phyloP scores from a whole-genome alignment of 1,140 invertebrate genomes.

The Ceratosolen fusciceps region DNA sequence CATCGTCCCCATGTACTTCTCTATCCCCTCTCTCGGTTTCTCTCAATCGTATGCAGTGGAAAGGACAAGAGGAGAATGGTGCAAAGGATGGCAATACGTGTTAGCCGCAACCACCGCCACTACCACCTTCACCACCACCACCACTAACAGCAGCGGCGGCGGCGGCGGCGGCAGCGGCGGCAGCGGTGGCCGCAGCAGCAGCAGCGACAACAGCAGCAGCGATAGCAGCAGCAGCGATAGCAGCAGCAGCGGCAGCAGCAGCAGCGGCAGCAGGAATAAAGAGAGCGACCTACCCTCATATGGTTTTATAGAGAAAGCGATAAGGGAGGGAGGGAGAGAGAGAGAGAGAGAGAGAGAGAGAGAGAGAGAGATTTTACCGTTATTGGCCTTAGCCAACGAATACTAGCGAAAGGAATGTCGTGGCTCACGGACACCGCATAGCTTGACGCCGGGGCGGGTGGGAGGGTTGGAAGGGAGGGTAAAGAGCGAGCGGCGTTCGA shows the following conservation, averaged over 20 bases:
- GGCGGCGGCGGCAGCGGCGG: not conserved
- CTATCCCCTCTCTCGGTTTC: not conserved
- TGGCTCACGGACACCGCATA: too few species aligned
- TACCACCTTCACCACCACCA: not conserved
- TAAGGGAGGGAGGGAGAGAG: constrained; percentile 3
- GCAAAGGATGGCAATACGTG: not conserved
- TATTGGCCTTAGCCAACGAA: not conserved
- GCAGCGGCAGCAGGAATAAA: not conserved
- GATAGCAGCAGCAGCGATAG: too few species aligned
- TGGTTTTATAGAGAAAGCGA: not conserved
- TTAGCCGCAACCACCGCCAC: not conserved
- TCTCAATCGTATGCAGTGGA: not conserved
- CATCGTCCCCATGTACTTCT: not conserved
- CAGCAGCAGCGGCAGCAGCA: too few species aligned
- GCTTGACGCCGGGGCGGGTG: not conserved
- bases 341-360: constrained; percentile 17
- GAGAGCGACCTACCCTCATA: not conserved
- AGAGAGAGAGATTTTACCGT: constrained; percentile 11
- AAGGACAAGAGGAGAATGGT: not conserved
- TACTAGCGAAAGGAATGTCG: not conserved
- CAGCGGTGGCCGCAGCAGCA: not conserved
- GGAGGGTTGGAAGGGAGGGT: not conserved
- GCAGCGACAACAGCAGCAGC: too few species aligned
- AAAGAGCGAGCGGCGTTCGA: constrained; percentile 11
- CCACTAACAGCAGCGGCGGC: not conserved